Evolutionary conservation across 2,888 invertebrate genomes (phyloP).

Genomic region (Notodonta dromedarius): DNA sequence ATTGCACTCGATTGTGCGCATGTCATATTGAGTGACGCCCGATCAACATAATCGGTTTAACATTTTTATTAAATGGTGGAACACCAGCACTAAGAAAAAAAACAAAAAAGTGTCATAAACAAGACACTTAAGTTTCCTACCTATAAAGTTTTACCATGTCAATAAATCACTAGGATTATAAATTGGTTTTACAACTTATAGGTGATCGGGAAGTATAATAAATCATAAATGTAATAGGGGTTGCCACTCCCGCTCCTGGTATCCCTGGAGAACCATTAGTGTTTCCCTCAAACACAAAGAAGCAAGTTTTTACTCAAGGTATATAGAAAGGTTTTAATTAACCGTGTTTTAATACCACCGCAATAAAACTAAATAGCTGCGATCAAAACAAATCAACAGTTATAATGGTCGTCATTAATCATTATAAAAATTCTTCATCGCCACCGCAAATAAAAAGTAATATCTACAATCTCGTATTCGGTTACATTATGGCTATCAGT

Average conservation of each 20-base stretch:
- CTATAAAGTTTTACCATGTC: constrained; percentile 68
- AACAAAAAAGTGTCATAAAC: constrained; percentile 40
- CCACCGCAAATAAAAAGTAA: constrained; percentile 57
- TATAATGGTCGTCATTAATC: constrained; percentile 59
- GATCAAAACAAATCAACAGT: constrained; percentile 63
- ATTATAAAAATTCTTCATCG: constrained; percentile 56
- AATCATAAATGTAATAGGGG: constrained; percentile 72
- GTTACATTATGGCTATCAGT: constrained; percentile 49
- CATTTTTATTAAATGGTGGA: neutral
- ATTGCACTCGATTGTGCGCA: constrained; percentile 68
- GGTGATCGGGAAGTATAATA: constrained; percentile 67
- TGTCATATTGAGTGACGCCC: constrained; percentile 74
- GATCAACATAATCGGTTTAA: constrained; percentile 77
- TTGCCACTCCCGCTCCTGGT: constrained; percentile 43
- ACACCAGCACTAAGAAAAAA: constrained; percentile 20
- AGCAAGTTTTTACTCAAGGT: too few species aligned
- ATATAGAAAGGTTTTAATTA: constrained; percentile 42
- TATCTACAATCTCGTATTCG: constrained; percentile 50
- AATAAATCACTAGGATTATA: constrained; percentile 77
- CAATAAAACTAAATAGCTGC: constrained; percentile 56
- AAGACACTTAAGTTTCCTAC: constrained; percentile 35
- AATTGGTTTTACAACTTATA: constrained; percentile 74
- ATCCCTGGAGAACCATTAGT: constrained; percentile 58
- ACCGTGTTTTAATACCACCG: constrained; percentile 42
- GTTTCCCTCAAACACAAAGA: constrained; percentile 27